Percentiles rank a stretch among this genome's conserved stretches.
phyloP scores from a whole-genome alignment of 2,888 invertebrate genomes.

The Machimus rusticus region DNA sequence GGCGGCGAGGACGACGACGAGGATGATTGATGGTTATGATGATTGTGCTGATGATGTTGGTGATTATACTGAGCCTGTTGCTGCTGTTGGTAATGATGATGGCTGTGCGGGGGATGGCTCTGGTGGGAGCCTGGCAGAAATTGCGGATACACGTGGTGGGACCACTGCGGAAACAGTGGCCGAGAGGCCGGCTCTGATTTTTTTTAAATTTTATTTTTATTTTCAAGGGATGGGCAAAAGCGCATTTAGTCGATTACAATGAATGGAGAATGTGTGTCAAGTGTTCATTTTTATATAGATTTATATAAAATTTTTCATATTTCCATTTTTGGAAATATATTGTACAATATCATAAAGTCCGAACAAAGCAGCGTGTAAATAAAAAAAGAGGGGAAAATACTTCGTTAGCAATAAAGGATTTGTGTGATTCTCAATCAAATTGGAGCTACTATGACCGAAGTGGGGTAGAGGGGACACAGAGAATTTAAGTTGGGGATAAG shows the following conservation, averaged over 20 bases:
- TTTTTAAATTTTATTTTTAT: background rate
- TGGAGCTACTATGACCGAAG: slow-evolving; percentile 1
- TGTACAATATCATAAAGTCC: slow-evolving; percentile 53
- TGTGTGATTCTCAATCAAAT: slow-evolving; percentile 20
- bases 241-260: background rate
- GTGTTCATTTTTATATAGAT: background rate
- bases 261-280: slow-evolving; percentile 10
- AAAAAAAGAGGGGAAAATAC: slow-evolving; percentile 54
- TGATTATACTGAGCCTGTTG: slow-evolving; percentile 65
- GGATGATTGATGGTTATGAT: slow-evolving; percentile 51
- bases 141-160: slow-evolving; percentile 93
- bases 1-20: slow-evolving; percentile 57
- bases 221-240: background rate
- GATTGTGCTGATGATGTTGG: slow-evolving; percentile 60
- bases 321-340: slow-evolving; percentile 28
- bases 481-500: background rate
- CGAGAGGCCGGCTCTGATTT: slow-evolving; percentile 64
- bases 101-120: slow-evolving; percentile 67
- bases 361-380: slow-evolving; percentile 64
- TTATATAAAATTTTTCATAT: background rate
- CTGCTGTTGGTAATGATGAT: slow-evolving; percentile 71
- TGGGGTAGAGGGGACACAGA: slow-evolving; percentile 25
- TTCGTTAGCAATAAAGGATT: slow-evolving; percentile 56
- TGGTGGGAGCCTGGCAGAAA: slow-evolving; percentile 92
- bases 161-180: slow-evolving; percentile 93